Evolutionary conservation across 2,797 vertebrate genomes (phyloP).

Genomic region (Periophthalmus magnuspinnatus): DNA sequence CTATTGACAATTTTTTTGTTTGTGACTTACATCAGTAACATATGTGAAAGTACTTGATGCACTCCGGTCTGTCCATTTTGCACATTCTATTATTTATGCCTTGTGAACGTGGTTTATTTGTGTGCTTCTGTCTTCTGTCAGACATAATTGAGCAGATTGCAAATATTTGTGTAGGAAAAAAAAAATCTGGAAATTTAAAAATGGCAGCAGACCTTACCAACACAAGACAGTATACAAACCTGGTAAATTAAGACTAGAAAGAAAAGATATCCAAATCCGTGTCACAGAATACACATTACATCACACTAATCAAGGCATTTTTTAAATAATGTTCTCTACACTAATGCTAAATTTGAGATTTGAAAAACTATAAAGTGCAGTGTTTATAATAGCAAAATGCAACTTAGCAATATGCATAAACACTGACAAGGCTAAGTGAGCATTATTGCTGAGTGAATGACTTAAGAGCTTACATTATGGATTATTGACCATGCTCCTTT

Average conservation of each 20-base stretch:
- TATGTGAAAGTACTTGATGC: background rate
- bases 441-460: conserved; percentile 7
- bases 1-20: background rate
- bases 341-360: background rate
- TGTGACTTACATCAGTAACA: background rate
- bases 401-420: conserved; percentile 10
- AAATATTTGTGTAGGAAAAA: background rate
- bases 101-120: background rate
- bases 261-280: too few relatives aligned
- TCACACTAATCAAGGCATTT: too few relatives aligned
- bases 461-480: conserved; percentile 3
- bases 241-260: background rate
- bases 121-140: background rate
- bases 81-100: background rate
- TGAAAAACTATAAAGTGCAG: background rate
- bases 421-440: conserved; percentile 9
- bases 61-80: background rate
- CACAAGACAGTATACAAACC: background rate
- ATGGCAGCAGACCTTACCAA: background rate
- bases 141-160: background rate
- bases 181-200: background rate
- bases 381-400: background rate
- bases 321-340: background rate
- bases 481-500: conserved; percentile 1
- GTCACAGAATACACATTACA: too few relatives aligned